Percentiles rank a stretch among this genome's conserved stretches.
phyloP scores from a whole-genome alignment of 2,797 vertebrate genomes.

The Leucoraja ocellata region DNA sequence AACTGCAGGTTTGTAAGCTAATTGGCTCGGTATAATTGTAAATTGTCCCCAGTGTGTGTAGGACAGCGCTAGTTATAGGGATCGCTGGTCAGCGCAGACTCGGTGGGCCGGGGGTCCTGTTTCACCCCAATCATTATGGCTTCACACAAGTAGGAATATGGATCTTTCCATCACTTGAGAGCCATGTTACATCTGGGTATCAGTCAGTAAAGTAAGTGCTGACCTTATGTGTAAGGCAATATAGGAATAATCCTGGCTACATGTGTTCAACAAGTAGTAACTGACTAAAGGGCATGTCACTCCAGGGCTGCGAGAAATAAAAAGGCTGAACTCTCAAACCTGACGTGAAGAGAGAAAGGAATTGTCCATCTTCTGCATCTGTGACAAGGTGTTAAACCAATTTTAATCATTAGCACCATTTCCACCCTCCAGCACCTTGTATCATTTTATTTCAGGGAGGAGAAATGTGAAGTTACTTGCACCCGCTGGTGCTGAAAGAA shows the following conservation, averaged over 20 bases:
- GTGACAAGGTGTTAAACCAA: background rate
- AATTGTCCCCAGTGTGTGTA: too few species aligned
- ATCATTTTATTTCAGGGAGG: too few species aligned
- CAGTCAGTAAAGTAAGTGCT: background rate
- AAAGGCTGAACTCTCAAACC: background rate
- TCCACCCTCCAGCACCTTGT: background rate
- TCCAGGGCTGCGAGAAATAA: background rate
- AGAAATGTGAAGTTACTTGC: background rate
- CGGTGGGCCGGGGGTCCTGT: too few species aligned
- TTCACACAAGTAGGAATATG: background rate
- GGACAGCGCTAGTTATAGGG: too few species aligned
- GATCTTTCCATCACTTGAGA: background rate
- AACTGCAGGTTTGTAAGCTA: too few species aligned
- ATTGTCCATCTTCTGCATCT: background rate
- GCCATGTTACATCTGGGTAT: background rate
- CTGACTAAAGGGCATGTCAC: background rate
- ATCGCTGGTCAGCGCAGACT: too few species aligned
- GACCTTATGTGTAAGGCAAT: background rate
- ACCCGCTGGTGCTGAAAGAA: background rate
- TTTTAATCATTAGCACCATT: background rate
- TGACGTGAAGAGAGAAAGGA: background rate
- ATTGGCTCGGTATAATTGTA: too few species aligned
- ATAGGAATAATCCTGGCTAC: background rate
- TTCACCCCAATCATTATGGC: constrained; percentile 6
- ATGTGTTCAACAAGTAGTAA: background rate